Evolutionary conservation across 2,797 vertebrate genomes (phyloP).

Genomic region (Hypotaenidia philippensis): DNA sequence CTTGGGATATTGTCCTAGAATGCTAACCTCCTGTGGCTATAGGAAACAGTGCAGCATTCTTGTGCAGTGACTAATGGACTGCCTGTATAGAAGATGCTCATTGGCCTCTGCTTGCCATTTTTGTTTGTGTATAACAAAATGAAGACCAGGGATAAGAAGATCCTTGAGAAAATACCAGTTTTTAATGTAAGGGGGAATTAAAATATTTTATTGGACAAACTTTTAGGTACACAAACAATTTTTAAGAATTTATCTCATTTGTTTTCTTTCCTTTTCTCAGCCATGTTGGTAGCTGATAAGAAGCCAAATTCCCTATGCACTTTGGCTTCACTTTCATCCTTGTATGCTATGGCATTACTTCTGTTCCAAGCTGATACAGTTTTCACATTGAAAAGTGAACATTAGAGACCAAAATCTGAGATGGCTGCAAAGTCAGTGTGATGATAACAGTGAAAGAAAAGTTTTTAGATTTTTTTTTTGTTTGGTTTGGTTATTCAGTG

Average conservation of each 20-base stretch:
- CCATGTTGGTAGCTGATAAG: background rate
- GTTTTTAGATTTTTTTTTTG: rapidly evolving
- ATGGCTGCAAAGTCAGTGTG: background rate
- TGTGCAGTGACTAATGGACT: background rate
- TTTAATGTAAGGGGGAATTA: background rate
- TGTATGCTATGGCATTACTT: background rate
- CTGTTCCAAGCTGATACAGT: background rate
- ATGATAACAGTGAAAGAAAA: background rate
- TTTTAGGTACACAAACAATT: background rate
- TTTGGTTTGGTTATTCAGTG: background rate
- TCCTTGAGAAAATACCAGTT: background rate
- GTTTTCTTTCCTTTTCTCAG: background rate
- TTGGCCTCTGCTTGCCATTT: background rate
- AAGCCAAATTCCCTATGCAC: background rate
- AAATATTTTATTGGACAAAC: background rate
- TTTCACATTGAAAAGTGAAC: background rate
- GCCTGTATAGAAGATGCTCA: background rate
- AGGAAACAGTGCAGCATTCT: background rate
- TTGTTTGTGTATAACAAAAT: background rate
- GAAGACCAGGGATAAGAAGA: background rate
- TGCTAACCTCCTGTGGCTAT: background rate
- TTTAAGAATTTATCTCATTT: background rate
- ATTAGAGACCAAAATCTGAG: background rate
- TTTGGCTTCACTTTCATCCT: background rate
- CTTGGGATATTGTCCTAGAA: background rate